Percentiles rank a stretch among this genome's conserved stretches.
These are phyloP conservation scores for Lordiphosa fenestrarum DNA, from an alignment of 2,888 invertebrate genomes.

Conservation along the genomic window DNA sequence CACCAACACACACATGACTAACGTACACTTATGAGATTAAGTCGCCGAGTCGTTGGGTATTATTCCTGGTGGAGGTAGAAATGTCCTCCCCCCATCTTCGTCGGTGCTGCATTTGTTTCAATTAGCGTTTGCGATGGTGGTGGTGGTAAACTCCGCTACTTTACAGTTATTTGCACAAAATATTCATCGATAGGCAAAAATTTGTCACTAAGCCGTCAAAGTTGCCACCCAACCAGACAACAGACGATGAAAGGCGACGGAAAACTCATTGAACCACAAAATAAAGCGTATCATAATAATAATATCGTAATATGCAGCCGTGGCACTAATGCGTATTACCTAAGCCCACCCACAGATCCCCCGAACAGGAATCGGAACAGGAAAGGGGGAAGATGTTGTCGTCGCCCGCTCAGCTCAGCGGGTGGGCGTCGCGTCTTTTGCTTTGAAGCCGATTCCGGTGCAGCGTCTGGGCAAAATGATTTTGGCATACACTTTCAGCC, in stretches of 20 bases:
- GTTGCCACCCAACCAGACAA: slow-evolving; percentile 64
- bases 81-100: slow-evolving; percentile 2
- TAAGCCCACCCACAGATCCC: slow-evolving; percentile 60
- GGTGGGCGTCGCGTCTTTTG: slow-evolving; percentile 52
- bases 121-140: slow-evolving; percentile 50
- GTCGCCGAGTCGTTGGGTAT: slow-evolving; percentile 21
- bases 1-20: slow-evolving; percentile 54
- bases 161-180: slow-evolving; percentile 64
- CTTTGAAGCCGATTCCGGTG: slow-evolving; percentile 55
- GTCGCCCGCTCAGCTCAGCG: slow-evolving; percentile 41
- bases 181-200: slow-evolving; percentile 53
- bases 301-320: slow-evolving; percentile 76
- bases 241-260: slow-evolving; percentile 15
- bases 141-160: slow-evolving; percentile 16
- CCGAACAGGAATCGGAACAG: slow-evolving; percentile 9
- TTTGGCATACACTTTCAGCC: slow-evolving; percentile 18
- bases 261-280: slow-evolving; percentile 77
- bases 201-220: slow-evolving; percentile 66
- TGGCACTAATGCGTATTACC: slow-evolving; percentile 78
- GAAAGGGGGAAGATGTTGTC: slow-evolving; percentile 20
- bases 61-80: slow-evolving; percentile 31
- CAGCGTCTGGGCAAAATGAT: slow-evolving; percentile 39
- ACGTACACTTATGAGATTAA: slow-evolving; percentile 74
- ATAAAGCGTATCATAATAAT: slow-evolving; percentile 79
- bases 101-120: slow-evolving; percentile 62